phyloP scores from a whole-genome alignment of 2,797 vertebrate genomes.

The Acanthurus tractus region DNA sequence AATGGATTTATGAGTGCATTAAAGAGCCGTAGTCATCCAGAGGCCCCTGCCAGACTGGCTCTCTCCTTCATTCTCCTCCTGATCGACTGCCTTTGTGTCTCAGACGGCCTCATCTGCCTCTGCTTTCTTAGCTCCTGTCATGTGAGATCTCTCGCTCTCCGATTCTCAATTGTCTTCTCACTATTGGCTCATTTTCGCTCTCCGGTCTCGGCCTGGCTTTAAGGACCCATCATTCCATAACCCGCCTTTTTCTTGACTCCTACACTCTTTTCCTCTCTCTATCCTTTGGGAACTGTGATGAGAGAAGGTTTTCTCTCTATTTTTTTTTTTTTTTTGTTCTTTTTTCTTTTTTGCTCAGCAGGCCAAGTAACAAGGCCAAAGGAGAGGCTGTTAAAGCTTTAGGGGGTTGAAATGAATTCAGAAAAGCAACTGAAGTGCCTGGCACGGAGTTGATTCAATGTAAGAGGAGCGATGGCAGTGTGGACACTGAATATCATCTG shows the following conservation, averaged over 20 bases:
- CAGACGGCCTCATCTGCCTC: conserved; percentile 49
- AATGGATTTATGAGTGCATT: conserved; percentile 90
- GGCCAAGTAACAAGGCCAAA: conserved; percentile 45
- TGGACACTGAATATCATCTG: conserved; percentile 26
- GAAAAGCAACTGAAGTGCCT: conserved; percentile 37
- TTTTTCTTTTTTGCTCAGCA: conserved; percentile 16
- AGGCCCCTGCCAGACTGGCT: conserved; percentile 83
- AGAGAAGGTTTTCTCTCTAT: neutral
- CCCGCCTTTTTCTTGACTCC: conserved; percentile 38
- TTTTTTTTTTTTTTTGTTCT: neutral
- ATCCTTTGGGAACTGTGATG: conserved; percentile 49
- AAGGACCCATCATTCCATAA: conserved; percentile 55
- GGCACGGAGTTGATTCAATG: conserved; percentile 14
- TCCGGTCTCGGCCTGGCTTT: conserved; percentile 25
- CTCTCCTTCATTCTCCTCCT: conserved; percentile 68
- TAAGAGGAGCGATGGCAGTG: conserved; percentile 8
- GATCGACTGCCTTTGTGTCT: conserved; percentile 73
- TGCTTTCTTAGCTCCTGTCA: conserved; percentile 55
- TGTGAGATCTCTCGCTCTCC: conserved; percentile 55
- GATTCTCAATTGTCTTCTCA: conserved; percentile 60
- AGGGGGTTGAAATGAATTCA: conserved; percentile 50
- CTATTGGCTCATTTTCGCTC: conserved; percentile 70
- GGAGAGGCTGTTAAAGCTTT: conserved; percentile 40
- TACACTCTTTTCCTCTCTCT: conserved; percentile 34
- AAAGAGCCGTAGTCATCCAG: conserved; percentile 83